A percentile compares a stretch with the other conserved stretches of the same genome.
These are phyloP conservation scores for Spilarctia lutea DNA, from an alignment of 2,888 invertebrate species.

Conservation along the genomic window DNA sequence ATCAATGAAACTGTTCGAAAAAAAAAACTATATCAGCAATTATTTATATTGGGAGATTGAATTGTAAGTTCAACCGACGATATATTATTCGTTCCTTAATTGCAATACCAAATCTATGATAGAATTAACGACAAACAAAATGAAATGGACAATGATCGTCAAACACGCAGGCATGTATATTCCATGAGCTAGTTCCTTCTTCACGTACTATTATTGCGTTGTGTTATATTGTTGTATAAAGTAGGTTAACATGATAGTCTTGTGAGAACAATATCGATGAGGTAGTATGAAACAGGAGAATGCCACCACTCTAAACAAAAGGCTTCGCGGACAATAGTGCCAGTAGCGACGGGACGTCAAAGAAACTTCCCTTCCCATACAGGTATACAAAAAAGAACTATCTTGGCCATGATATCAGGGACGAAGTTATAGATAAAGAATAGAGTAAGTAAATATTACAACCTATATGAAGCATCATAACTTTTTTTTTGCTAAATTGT, in stretches of 20 bases:
- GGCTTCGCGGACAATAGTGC: constrained; percentile 54
- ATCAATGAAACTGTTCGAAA: too few species aligned
- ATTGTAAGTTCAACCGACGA: background rate
- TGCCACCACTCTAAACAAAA: constrained; percentile 56
- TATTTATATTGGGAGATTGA: too few species aligned
- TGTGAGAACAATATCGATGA: constrained; percentile 57
- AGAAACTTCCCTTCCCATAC: constrained; percentile 52
- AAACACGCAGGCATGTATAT: background rate
- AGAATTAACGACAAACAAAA: too few species aligned
- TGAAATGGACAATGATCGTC: background rate
- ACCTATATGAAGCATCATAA: background rate
- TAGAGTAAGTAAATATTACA: background rate
- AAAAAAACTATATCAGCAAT: too few species aligned
- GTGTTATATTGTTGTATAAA: constrained; percentile 42
- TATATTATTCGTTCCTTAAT: background rate
- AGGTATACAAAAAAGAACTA: constrained; percentile 34
- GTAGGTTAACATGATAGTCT: constrained; percentile 70
- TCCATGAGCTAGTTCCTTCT: background rate
- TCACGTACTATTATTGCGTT: background rate
- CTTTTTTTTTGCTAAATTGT: background rate
- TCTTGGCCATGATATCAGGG: constrained; percentile 21
- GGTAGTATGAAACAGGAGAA: constrained; percentile 37
- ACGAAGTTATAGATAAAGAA: background rate
- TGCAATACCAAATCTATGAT: background rate
- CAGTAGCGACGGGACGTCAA: constrained; percentile 51